Base-by-base conservation (phyloP, 2,888 invertebrate genomes). In the Iselma pallidipennis region DNA sequence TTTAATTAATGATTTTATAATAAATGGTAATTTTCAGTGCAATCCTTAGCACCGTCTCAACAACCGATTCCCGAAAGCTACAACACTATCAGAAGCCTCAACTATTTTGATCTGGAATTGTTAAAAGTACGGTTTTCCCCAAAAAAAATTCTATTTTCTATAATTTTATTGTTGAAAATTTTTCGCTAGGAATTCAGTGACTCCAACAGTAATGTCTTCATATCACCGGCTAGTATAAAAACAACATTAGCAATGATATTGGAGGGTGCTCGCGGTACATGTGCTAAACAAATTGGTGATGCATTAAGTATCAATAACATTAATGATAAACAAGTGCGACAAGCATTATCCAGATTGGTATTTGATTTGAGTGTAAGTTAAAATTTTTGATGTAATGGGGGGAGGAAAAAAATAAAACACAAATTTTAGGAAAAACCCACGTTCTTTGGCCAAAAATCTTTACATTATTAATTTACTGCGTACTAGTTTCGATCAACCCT, bases 191-290 rank as follows among this genome's bases (percentile, higher is more conserved):
- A 69, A 58, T 70, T 73, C 61, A 68, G 67, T 37, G 67, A 77
- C 58, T 67, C 70, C 19, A 59, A 67, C 7, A 85, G 85, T 23
- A 90, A 90, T 74, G 82, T 89, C 29, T 82, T 90, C 74, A 76
- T 89, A 2, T 89, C 90, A n/a, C 88, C 90, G 14, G 85, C 86
- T 59, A 89, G 89, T 74, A 82, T 89, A 25, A 90, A 89, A 76
- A 82, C 86, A 0, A 85, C 85, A 0, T 74, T 91, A 51, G 86
- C 85, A 5, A 85, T 89, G 84, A 70, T 90, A 42, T 75, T 87
- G 49, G 89, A 89, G 79, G 89, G 87, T 19, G 85, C 89, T 0
- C 74, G 72, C 9, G 88, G 87, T 3, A 68, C 71, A 0, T 87
- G 88, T 10, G 86, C 86, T 3, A 75, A 79, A 7, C 87, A 91